Evolutionary conservation across 2,113 vertebrate species (phyloP).

Genomic region (Dasyurus viverrinus): DNA sequence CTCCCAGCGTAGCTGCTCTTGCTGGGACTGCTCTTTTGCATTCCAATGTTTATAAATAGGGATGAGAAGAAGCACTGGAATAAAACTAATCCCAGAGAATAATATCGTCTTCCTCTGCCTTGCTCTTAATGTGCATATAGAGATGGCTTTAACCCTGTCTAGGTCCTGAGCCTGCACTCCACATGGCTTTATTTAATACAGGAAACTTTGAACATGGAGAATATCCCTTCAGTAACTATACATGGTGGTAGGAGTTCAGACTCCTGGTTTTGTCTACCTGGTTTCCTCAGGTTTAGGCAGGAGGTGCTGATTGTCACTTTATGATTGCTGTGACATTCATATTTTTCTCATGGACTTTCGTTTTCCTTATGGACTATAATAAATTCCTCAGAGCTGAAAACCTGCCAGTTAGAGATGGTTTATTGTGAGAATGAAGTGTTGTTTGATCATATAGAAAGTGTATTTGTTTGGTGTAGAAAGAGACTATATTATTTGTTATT

Average conservation of each 20-base stretch:
- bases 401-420: not conserved
- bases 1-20: not conserved
- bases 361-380: not conserved
- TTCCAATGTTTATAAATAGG: not conserved
- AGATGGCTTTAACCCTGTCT: not conserved
- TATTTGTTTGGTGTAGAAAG: not conserved
- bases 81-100: not conserved
- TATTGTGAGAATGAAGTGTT: not conserved
- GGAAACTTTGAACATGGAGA: not conserved
- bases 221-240: not conserved
- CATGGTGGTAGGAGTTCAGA: not conserved
- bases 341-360: not conserved
- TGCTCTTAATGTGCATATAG: not conserved
- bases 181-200: not conserved
- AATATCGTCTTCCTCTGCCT: not conserved
- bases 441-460: too few species aligned
- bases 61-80: not conserved
- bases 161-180: not conserved
- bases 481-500: not conserved
- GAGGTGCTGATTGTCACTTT: not conserved
- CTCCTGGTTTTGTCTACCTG: not conserved
- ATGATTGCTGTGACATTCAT: not conserved
- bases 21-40: not conserved
- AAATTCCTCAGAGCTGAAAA: not conserved
- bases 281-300: not conserved